Evolutionary conservation across 30 jellyfish, hydroid and myxozoan genomes (phyloP), one percentile per base, ranked within the genome.

Genomic region (Aurelia aurita complex sp. Pacific): DNA sequence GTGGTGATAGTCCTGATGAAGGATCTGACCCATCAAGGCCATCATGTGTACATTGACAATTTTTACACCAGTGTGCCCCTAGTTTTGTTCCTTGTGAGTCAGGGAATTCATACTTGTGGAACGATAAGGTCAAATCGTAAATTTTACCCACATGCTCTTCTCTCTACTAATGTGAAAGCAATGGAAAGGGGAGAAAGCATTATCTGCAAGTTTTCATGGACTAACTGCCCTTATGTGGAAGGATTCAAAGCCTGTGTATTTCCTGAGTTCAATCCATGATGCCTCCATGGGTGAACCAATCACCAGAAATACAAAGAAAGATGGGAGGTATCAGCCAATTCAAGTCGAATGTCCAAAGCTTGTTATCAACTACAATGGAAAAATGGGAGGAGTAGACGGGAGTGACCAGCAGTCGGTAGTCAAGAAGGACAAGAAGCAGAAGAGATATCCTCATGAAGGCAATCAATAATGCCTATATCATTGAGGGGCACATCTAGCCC

Each of bases 331-430:
- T 23, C 29, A 23, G 29, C 29, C 29, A 23, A 23, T 23, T 23
- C 29, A 23, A 23, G 29, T 23, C 29, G 29, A 51, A 78, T 89
- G 88, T 57, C 91, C 95, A 57, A 55, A 54, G 61, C 71, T 89
- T 73, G 88, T 83, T 51, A 79, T 64, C 15, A 82, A 67, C 62
- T 89, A 89, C 90, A 89, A 89, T 88, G 10, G 40, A n/a, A 18
- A 23, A 23, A 23, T 23, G 29, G 29, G 29, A 23, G 29, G 29
- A 23, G 29, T 23, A 23, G 85, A 75, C 67, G 61, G 55, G 55
- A 50, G 64, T 43, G 82, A 72, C 82, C 67, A 72, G 33, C 82
- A 72, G 62, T 72, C 67, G 11, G 82, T 72, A 9, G 73, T 57
- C 38, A 75, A 75, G 55, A 75, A 55, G 73, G 73, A 51, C 52